Percentiles rank a stretch among this genome's conserved stretches.
Evolutionary conservation across 1,140 invertebrate genomes (phyloP).

Genomic region (Micrasema longulum): DNA sequence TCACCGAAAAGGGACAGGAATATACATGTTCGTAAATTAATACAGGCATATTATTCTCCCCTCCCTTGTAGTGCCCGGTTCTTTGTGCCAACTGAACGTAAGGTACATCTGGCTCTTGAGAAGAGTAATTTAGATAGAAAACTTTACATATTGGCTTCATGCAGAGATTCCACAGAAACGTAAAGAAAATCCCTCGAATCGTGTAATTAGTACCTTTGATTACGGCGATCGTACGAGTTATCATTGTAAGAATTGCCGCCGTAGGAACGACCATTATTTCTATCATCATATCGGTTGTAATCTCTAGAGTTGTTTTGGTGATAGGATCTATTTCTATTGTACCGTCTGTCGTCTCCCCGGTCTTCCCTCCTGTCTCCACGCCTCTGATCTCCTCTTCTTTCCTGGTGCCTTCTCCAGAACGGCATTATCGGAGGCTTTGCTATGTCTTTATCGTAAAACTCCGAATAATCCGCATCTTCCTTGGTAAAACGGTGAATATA

Average conservation of each 20-base stretch:
- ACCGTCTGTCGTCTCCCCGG: conserved; percentile 15
- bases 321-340: background rate
- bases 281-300: conserved; percentile 1
- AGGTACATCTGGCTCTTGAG: background rate
- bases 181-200: too few relatives aligned
- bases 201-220: too few relatives aligned
- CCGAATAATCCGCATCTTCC: conserved; percentile 65
- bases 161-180: background rate
- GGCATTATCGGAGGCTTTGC: conserved; percentile 62
- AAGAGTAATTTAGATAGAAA: background rate
- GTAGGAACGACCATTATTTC: background rate
- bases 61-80: too few relatives aligned
- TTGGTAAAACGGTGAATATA: conserved; percentile 64
- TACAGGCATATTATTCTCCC: too few relatives aligned
- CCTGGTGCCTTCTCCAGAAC: conserved; percentile 18
- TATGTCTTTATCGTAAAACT: conserved; percentile 59
- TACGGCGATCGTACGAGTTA: background rate
- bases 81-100: too few relatives aligned
- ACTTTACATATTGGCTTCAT: background rate
- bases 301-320: conserved; percentile 2
- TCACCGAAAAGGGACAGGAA: too few relatives aligned
- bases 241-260: background rate
- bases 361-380: conserved; percentile 20
- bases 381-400: conserved; percentile 7
- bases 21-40: too few relatives aligned